Conservation (phyloP, 2,797 vertebrate species). For the Rhincodon typus region DNA sequence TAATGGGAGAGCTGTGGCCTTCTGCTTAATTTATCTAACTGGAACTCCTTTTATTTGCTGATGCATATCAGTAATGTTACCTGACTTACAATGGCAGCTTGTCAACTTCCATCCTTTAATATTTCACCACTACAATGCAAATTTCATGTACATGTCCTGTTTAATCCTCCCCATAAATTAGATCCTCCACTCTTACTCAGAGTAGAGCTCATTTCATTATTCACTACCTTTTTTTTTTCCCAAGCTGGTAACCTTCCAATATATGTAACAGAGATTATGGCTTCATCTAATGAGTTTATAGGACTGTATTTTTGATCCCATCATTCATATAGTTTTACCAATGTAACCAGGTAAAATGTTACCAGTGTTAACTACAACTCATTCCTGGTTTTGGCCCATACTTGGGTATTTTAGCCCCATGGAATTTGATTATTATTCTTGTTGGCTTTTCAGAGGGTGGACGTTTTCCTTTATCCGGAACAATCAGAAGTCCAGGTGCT, state of each 20-base stretch:
- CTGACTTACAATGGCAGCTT: too few relatives aligned
- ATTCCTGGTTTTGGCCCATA: not conserved
- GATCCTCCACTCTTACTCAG: not conserved
- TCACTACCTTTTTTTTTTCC: too few relatives aligned
- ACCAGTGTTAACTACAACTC: not conserved
- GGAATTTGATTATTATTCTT: not conserved
- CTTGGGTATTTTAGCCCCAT: not conserved
- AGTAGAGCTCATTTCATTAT: not conserved
- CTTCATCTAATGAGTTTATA: not conserved
- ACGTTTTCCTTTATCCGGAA: not conserved
- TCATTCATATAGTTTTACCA: not conserved
- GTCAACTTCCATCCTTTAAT: too few relatives aligned
- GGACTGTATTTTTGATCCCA: not conserved
- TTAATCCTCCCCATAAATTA: too few relatives aligned
- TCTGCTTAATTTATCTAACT: not conserved
- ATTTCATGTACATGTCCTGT: not conserved
- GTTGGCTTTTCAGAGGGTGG: not conserved
- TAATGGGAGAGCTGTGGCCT: not conserved
- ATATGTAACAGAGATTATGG: not conserved
- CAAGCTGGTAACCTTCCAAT: too few relatives aligned
- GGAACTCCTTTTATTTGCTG: too few relatives aligned
- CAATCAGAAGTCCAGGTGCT: not conserved
- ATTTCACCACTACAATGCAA: not conserved
- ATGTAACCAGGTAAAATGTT: too few relatives aligned
- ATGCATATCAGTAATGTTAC: too few relatives aligned